Base-by-base conservation (phyloP, 2,888 invertebrate genomes). In the Nemotelus pantherinus region DNA sequence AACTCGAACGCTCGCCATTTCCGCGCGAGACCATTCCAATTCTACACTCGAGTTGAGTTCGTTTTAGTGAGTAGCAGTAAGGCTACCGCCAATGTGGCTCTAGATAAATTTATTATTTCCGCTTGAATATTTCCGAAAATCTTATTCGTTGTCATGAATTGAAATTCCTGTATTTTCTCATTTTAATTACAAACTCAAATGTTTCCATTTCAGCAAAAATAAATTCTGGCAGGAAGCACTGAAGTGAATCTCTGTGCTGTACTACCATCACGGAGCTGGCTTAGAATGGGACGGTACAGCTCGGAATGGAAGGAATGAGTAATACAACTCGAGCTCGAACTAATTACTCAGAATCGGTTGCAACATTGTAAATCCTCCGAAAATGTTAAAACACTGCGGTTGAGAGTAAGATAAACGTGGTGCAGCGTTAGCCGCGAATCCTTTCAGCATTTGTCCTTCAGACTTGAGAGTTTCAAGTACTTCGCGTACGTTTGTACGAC, bases 171-270 rank as follows among this genome's bases (percentile, higher is more conserved):
- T 74, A 60, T 74, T 60, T 74, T 60, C 74, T 48, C 60, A 60
- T 74, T 74, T 74, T 74, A 74, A 74, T 74, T 74, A 74, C 74
- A 74, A 74, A 60, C 74, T 74, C 74, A 63, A 63, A 74, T 74
- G 63, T 74, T 74, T 74, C 63, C 63, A 48, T 50, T 74, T 47
- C 57, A 63, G 60, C 48, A 74, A 74, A 74, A 74, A 74, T 74
- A 63, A 74, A 74, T 74, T 74, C 60, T 48, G 44, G 10, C 58
- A 10, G 63, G 57, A 60, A 48, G 74, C 9, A 47, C 41, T 25
- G 53, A 53, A 53, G 25, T 25, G 25, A 25, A 25, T 25, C 25
- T 25, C 25, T 25, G 25, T 25, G 25, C 25, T 25, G 25, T 25
- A 25, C 25, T 25, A 25, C 25, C 25, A 25, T n/a, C n/a, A n/a